Conservation (phyloP, 2,888 invertebrate species). For the Clunio marinus region DNA sequence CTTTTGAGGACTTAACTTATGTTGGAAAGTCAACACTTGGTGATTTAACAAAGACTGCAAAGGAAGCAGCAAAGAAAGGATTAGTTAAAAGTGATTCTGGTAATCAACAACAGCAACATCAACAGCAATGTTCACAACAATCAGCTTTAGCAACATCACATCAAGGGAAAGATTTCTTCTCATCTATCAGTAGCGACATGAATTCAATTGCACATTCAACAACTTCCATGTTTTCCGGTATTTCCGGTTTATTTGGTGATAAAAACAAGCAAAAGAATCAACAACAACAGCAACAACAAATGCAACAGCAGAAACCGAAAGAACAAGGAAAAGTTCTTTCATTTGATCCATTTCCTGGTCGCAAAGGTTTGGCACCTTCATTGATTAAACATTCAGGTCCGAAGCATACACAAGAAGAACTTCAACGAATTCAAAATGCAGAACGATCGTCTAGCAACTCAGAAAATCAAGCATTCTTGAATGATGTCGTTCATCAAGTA, state of each 20-base stretch:
- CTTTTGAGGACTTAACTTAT: constrained; percentile 80
- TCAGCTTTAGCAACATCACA: constrained; percentile 47
- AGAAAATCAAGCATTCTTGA: constrained; percentile 91
- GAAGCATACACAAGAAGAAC: constrained; percentile 61
- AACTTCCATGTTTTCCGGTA: constrained; percentile 88
- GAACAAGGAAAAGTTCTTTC: constrained; percentile 53
- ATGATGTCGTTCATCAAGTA: constrained; percentile 65
- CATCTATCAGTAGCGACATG: constrained; percentile 86
- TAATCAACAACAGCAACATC: constrained; percentile 37
- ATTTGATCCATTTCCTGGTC: constrained; percentile 74
- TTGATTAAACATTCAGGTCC: constrained; percentile 77
- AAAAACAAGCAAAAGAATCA: constrained; percentile 54
- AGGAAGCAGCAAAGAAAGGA: constrained; percentile 84
- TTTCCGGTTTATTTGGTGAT: constrained; percentile 87
- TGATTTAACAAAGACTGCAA: constrained; percentile 86
- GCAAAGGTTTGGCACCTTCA: constrained; percentile 79
- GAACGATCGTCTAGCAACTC: constrained; percentile 71
- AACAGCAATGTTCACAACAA: constrained; percentile 39
- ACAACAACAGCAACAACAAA: constrained; percentile 44
- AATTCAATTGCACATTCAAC: constrained; percentile 91
- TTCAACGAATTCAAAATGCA: constrained; percentile 63
- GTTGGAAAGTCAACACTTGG: constrained; percentile 87
- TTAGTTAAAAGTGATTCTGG: constrained; percentile 63
- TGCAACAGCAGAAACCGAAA: constrained; percentile 51
- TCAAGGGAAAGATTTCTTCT: constrained; percentile 77